Base-by-base conservation (phyloP, 1,140 invertebrate species). In the Dreissena polymorpha region DNA sequence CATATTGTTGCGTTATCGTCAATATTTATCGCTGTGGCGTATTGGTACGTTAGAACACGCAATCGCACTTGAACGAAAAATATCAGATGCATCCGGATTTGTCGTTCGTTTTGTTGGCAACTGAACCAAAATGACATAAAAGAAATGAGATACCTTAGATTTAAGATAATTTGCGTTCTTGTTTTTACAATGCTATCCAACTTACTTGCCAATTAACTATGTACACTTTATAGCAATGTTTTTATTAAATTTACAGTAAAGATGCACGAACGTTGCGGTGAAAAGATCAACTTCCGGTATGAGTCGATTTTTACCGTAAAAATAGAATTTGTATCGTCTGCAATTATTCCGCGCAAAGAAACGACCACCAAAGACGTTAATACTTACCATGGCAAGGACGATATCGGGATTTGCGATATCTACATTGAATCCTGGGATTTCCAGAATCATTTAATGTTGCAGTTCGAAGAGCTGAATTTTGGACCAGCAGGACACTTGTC, bases 391-490 rank as follows among this genome's bases (percentile, higher is more conserved):
- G 49, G 21, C 23, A 7, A 67, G 39, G n/a, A 16, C 23, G 23
- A 23, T 8, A 49, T 23, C 10, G 49, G 14, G 1, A 21, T 23
- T 16, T 80, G 78, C 70, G 53, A 23, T 25, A 18, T 80, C 13
- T 64, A 18, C 60, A 71, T 80, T 13, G 78, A 80, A 49, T 71
- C 68, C n/a, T 80, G 78, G 78, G 60, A 55, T 50, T 80, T 80
- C 50, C 78, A 80, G 55, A 80, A 80, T 27, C 51, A 57, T 27
- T 55, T 80, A 16, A 71, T 80, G 68, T 29, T 80, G 7, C 53
- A 80, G 60, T 80, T 80, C 27, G 70, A 80, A 50, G 53, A 78
- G 18, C 27, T 78, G 14, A 71, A 10, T 21, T 25, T 57, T 7
- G 10, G 49, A 3, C 16, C 39, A 6, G 55, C 68, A 10, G 14